Conservation (phyloP, 2,797 vertebrate species). For the Silurus lanzhouensis region DNA sequence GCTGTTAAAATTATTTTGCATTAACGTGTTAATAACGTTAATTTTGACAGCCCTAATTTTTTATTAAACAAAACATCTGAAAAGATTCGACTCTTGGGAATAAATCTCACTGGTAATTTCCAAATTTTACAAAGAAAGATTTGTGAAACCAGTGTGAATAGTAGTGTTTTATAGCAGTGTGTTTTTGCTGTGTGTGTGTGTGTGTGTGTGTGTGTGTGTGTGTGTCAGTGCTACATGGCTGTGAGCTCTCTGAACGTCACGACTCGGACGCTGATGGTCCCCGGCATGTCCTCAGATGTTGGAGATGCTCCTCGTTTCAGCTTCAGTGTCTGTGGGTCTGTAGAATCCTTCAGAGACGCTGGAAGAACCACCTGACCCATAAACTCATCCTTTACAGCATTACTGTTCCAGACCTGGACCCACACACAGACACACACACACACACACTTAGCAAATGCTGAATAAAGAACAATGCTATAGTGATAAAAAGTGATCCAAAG, state of each 20-base stretch:
- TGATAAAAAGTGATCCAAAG: not conserved
- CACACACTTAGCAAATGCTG: not conserved
- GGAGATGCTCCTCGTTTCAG: conserved; percentile 73
- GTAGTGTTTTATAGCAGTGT: not conserved
- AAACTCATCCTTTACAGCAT: conserved; percentile 78
- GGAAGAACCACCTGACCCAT: conserved; percentile 85
- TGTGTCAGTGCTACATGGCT: conserved; percentile 68
- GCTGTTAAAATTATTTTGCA: too few species aligned
- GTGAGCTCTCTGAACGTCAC: conserved; percentile 80
- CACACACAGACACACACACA: not conserved
- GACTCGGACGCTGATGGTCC: conserved; percentile 78
- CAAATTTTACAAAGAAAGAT: not conserved
- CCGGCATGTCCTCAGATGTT: conserved; percentile 78
- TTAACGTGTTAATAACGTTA: too few species aligned
- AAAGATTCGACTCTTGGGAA: not conserved
- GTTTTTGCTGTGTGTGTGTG: not conserved
- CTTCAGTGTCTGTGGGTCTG: conserved; percentile 74
- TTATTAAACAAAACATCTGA: not conserved
- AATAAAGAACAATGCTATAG: too few species aligned
- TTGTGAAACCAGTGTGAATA: too few species aligned
- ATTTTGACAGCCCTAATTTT: too few species aligned
- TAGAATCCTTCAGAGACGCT: conserved; percentile 71
- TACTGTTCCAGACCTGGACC: conserved; percentile 88
- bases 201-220: not conserved
- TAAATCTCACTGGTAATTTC: not conserved